Percentiles rank a stretch among this genome's conserved stretches.
Conservation (phyloP, 2,113 vertebrate genomes). For the Carollia perspicillata region DNA sequence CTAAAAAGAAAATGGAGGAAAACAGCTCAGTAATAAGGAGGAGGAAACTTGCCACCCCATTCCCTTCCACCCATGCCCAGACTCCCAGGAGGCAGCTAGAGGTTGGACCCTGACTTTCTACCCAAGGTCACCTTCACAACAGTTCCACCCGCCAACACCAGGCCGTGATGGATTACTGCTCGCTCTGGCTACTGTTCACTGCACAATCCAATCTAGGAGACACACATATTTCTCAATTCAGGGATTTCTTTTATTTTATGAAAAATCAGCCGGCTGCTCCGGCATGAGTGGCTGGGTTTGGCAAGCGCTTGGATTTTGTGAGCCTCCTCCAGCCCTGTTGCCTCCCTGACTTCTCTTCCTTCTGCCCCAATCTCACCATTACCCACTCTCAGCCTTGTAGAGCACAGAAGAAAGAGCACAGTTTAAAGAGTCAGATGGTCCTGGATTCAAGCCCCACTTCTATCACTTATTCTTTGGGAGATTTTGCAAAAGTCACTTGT, state of each 20-base stretch:
- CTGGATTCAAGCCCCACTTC: neutral
- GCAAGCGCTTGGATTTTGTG: slow-evolving; percentile 14
- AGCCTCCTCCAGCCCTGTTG: slow-evolving; percentile 7
- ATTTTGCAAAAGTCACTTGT: neutral
- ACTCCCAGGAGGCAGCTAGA: slow-evolving; percentile 55
- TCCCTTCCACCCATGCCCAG: neutral
- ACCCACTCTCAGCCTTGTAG: neutral
- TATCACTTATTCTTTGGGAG: neutral
- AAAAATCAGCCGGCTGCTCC: slow-evolving; percentile 82
- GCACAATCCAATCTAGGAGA: slow-evolving; percentile 90
- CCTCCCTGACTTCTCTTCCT: neutral
- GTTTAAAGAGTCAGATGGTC: neutral
- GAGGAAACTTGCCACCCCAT: neutral
- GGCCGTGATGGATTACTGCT: slow-evolving; percentile 88
- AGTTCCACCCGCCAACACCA: slow-evolving; percentile 82
- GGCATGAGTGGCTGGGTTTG: slow-evolving; percentile 59
- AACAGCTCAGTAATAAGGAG: neutral
- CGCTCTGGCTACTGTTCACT: slow-evolving; percentile 88
- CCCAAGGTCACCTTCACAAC: slow-evolving; percentile 87
- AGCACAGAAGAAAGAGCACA: neutral
- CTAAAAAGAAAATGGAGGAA: neutral
- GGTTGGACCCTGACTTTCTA: slow-evolving; percentile 41
- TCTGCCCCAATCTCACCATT: neutral
- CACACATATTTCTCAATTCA: slow-evolving; percentile 91
- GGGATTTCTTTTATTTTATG: slow-evolving; percentile 88